Conservation (phyloP, 1,140 invertebrate genomes). For the Panonychus citri region DNA sequence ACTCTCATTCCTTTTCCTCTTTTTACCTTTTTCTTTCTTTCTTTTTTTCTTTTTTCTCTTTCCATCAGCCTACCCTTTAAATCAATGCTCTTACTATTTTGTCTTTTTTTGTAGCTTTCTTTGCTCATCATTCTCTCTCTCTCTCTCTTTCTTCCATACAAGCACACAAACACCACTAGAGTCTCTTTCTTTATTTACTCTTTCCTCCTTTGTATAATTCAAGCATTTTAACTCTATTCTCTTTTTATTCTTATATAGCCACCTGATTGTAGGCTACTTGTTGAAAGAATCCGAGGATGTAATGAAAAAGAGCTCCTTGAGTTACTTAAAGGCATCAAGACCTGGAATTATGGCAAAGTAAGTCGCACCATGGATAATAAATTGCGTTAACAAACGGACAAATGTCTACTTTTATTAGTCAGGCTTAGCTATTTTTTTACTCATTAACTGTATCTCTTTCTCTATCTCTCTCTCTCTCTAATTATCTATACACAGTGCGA, state of each 20-base stretch:
- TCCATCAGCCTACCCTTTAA: no score
- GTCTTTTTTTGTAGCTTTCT: background rate
- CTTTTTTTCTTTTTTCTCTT: no score
- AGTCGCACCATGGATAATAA: no score
- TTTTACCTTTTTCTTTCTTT: background rate
- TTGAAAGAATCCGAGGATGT: conserved; percentile 48
- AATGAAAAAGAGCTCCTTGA: conserved; percentile 36
- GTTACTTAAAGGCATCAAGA: conserved; percentile 47
- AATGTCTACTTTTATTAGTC: background rate
- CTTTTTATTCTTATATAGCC: conserved; percentile 28
- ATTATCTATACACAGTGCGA: conserved; percentile 36
- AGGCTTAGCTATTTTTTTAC: background rate
- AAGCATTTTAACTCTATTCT: no score
- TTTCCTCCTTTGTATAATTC: no score
- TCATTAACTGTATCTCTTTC: background rate
- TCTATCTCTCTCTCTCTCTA: background rate
- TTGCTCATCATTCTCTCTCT: background rate
- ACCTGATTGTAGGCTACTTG: conserved; percentile 51
- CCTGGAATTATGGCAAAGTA: conserved; percentile 64
- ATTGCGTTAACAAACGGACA: background rate
- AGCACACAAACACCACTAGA: background rate
- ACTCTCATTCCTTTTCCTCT: background rate
- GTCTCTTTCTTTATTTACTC: no score
- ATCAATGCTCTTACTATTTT: no score
- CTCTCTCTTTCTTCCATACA: no score